Evolutionary conservation across 1,140 invertebrate species (phyloP).

Genomic region (Leguminivora glycinivorella): DNA sequence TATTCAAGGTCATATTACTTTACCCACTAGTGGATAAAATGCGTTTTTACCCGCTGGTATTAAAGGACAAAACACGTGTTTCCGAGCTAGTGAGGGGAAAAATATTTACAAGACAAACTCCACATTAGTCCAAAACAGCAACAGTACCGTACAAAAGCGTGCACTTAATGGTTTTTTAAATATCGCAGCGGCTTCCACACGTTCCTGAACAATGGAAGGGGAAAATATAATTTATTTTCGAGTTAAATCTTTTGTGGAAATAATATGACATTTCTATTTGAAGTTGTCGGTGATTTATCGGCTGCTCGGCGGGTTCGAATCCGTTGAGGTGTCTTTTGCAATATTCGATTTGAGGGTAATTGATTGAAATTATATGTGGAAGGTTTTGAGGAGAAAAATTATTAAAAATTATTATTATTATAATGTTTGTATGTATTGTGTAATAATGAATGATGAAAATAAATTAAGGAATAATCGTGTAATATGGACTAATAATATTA

Average conservation of each 20-base stretch:
- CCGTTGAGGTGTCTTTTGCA: constrained; percentile 51
- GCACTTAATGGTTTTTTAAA: constrained; percentile 79
- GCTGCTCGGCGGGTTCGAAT: constrained; percentile 58
- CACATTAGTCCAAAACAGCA: constrained; percentile 17
- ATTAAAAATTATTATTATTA: too few relatives aligned
- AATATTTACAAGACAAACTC: not conserved
- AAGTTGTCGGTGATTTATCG: constrained; percentile 76
- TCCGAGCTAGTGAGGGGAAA: too few relatives aligned
- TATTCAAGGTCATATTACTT: too few relatives aligned
- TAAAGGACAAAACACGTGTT: too few relatives aligned
- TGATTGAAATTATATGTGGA: constrained; percentile 1
- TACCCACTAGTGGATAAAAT: too few relatives aligned
- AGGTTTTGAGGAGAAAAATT: too few relatives aligned
- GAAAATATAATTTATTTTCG: constrained; percentile 78
- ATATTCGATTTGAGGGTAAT: constrained; percentile 32
- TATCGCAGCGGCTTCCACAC: constrained; percentile 75
- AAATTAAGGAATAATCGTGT: too few relatives aligned
- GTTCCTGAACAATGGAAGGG: constrained; percentile 73
- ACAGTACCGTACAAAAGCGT: constrained; percentile 65
- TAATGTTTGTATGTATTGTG: too few relatives aligned
- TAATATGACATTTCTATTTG: constrained; percentile 79
- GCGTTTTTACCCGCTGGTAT: too few relatives aligned
- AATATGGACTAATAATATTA: too few relatives aligned
- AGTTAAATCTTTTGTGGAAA: constrained; percentile 79
- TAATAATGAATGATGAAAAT: too few relatives aligned